Percentiles rank a stretch among this genome's conserved stretches.
Evolutionary conservation across 2,797 vertebrate species (phyloP).

Genomic region (Sternotherus odoratus): DNA sequence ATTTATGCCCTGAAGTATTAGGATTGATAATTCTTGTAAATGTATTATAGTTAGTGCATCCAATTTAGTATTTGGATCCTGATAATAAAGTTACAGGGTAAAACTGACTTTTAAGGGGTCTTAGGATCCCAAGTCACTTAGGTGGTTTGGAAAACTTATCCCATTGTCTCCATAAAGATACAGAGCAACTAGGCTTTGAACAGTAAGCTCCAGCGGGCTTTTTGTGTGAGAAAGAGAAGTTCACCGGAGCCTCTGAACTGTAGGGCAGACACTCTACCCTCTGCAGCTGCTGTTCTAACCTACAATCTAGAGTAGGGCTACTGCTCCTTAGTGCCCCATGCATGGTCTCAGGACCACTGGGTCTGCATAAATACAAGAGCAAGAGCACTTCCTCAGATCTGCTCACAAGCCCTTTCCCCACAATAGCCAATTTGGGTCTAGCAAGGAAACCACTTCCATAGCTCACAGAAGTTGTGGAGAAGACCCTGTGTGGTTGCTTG

Average conservation of each 20-base stretch:
- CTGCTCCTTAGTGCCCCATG: neutral
- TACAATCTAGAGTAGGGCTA: neutral
- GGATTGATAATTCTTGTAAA: constrained; percentile 17
- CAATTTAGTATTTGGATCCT: constrained; percentile 52
- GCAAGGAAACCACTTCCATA: neutral
- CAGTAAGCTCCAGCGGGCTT: neutral
- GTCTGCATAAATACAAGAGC: neutral
- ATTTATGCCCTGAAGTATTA: constrained; percentile 22
- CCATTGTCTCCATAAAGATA: neutral
- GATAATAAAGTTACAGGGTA: constrained; percentile 38
- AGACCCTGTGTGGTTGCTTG: neutral
- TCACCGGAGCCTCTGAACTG: no score
- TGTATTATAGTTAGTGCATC: constrained; percentile 41
- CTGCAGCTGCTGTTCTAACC: neutral
- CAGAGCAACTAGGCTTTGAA: neutral
- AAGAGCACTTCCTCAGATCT: neutral
- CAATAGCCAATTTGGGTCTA: neutral
- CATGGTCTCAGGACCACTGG: no score
- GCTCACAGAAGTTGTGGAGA: neutral
- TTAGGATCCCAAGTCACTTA: neutral
- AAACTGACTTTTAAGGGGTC: neutral
- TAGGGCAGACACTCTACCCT: neutral
- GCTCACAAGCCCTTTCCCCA: neutral
- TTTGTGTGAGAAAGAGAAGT: neutral
- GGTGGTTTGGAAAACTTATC: neutral